phyloP scores from a whole-genome alignment of 2,797 vertebrate species.

The Carapus acus region DNA sequence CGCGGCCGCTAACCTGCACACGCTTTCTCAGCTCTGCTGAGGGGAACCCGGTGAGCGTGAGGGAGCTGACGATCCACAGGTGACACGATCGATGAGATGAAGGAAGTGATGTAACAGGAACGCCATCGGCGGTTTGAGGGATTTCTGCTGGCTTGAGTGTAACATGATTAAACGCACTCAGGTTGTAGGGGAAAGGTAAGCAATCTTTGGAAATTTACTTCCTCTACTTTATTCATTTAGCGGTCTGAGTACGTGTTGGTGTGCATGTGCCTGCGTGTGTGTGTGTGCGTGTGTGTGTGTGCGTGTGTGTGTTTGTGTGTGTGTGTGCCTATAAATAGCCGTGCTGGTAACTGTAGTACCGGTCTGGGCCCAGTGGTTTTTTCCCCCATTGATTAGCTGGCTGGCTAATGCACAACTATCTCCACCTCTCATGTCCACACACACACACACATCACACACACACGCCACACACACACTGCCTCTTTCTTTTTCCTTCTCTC shows the following conservation, averaged over 20 bases:
- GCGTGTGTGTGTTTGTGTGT: conserved; percentile 9
- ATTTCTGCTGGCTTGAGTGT: neutral
- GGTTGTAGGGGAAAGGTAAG: neutral
- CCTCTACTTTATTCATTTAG: neutral
- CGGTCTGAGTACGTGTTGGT: conserved; percentile 1
- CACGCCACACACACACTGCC: conserved; percentile 19
- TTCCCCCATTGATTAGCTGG: conserved; percentile 97
- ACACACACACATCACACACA: neutral
- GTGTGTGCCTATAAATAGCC: conserved; percentile 57
- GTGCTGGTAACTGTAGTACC: conserved; percentile 59
- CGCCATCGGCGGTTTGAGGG: too few species aligned
- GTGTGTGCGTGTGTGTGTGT: neutral
- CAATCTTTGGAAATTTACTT: neutral
- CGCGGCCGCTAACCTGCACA: too few species aligned
- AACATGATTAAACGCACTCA: neutral
- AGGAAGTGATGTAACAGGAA: too few species aligned
- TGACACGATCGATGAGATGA: too few species aligned
- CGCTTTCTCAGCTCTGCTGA: too few species aligned
- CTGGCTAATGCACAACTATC: conserved; percentile 91
- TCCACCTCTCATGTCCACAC: conserved; percentile 44
- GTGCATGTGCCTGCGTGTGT: conserved; percentile 13
- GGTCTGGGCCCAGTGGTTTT: conserved; percentile 91
- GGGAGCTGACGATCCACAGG: too few species aligned
- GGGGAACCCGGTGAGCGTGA: too few species aligned
- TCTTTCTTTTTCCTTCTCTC: too few species aligned